Base-by-base conservation (phyloP, 2,888 invertebrate species). In the Athalia circularis region DNA sequence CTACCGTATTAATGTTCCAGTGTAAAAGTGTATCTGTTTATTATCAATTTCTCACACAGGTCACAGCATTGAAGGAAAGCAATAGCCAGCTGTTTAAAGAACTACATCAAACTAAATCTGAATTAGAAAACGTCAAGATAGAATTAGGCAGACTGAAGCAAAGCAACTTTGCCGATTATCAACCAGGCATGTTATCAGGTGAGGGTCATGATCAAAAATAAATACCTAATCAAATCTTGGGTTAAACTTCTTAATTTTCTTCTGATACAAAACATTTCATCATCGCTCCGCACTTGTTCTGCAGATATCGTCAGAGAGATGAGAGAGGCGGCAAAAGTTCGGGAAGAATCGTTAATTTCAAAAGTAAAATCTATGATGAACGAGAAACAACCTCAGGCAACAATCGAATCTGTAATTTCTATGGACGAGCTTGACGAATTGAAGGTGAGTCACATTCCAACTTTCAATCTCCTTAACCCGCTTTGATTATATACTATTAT, bases 71-170 rank as follows among this genome's bases (percentile, higher is more conserved):
- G 83, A 95, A 95, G 87, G 93, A 95, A 84, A 92, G 93, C 79
- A 96, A 96, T 90, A 93, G 94, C 84, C 95, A 94, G 91, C 92
- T 96, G 86, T 95, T 93, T 86, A 93, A 94, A 88, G 95, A 96
- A 88, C 92, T 96, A 84, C 93, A 94, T 86, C 95, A 95, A 85
- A 93, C 95, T 79, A 94, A 94, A 92, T 93, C 95, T 92, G 92
- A 92, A 84, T 83, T 92, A 78, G 88, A 88, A 77, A 85, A 80
- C 65, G 83, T 90, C 47, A 90, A 88, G 82, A 78, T 84, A 65
- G 89, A 89, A 81, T 80, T 89, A 54, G 83, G 80, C 62, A 85
- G 85, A 79, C 83, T 87, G 59, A 89, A 88, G 80, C 87, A 88
- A 74, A 83, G 82, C 79, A 79, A 82, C 57, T 82, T 86, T 59